Percentiles rank a stretch among this genome's conserved stretches.
These are phyloP conservation scores for Chromis chromis DNA, from an alignment of 2,797 vertebrate species.

Conservation along the genomic window DNA sequence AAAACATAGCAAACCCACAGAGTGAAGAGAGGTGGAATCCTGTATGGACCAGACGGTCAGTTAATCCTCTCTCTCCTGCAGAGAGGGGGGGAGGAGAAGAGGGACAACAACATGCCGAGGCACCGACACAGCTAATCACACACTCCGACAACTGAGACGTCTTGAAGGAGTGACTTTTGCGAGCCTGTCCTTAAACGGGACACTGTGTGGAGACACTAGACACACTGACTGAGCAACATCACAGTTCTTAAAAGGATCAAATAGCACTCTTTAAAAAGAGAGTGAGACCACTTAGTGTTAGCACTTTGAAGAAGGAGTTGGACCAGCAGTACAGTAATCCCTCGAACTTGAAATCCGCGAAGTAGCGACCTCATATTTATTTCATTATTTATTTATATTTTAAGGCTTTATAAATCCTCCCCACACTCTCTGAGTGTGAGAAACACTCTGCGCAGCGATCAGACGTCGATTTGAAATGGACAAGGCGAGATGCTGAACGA, in stretches of 20 bases:
- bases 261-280: background rate
- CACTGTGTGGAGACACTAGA: constrained; percentile 15
- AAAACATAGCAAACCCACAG: constrained; percentile 49
- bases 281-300: background rate
- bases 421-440: too few relatives aligned
- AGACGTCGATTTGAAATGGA: too few relatives aligned
- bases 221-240: background rate
- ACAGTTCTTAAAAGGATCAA: background rate
- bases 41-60: constrained; percentile 63
- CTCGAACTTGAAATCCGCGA: too few relatives aligned
- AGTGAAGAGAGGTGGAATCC: constrained; percentile 53
- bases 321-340: background rate
- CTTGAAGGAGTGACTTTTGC: constrained; percentile 40
- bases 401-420: too few relatives aligned
- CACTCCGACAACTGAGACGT: constrained; percentile 41
- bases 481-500: too few relatives aligned
- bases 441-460: too few relatives aligned
- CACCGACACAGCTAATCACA: constrained; percentile 70
- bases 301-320: background rate
- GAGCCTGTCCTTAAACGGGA: constrained; percentile 36
- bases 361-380: too few relatives aligned
- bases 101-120: constrained; percentile 50
- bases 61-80: constrained; percentile 70
- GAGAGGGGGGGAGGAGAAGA: constrained; percentile 50
- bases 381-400: too few relatives aligned